Conservation (phyloP, 2,888 invertebrate species). For the Scaptomyza cyrtandrae region DNA sequence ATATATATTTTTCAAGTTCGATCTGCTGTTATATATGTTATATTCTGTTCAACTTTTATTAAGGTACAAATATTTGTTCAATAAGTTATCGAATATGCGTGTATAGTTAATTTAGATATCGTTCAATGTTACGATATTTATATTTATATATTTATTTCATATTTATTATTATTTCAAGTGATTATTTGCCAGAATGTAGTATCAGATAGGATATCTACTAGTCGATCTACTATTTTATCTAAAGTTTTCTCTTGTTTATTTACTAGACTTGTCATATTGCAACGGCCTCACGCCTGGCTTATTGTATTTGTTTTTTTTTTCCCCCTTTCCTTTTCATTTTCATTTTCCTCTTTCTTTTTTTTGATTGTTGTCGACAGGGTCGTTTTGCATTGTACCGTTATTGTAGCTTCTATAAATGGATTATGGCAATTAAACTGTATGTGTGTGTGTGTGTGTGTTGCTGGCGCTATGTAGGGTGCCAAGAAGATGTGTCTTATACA, state of each 20-base stretch:
- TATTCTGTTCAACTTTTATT: too few relatives aligned
- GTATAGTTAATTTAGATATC: too few relatives aligned
- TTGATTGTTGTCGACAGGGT: conserved; percentile 43
- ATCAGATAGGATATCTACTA: neutral
- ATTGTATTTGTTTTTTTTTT: conserved; percentile 44
- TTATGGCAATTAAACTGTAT: conserved; percentile 84
- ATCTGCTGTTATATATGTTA: too few relatives aligned
- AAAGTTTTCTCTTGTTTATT: conserved; percentile 46
- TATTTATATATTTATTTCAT: neutral
- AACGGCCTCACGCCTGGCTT: conserved; percentile 47
- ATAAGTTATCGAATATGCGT: too few relatives aligned
- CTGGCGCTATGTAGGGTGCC: conserved; percentile 17
- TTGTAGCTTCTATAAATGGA: conserved; percentile 82
- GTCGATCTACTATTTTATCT: neutral
- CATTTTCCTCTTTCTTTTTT: conserved; percentile 6
- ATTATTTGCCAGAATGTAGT: neutral
- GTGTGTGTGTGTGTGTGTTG: conserved; percentile 33
- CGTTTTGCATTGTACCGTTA: conserved; percentile 53
- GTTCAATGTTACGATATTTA: neutral
- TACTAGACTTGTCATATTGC: conserved; percentile 72
- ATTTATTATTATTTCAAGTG: too few relatives aligned
- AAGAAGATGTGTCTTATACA: conserved; percentile 4
- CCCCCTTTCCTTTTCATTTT: too few relatives aligned
- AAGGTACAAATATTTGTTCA: too few relatives aligned
- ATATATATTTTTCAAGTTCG: too few relatives aligned